phyloP scores from a whole-genome alignment of 2,888 invertebrate genomes.

The Trichopria drosophilae region DNA sequence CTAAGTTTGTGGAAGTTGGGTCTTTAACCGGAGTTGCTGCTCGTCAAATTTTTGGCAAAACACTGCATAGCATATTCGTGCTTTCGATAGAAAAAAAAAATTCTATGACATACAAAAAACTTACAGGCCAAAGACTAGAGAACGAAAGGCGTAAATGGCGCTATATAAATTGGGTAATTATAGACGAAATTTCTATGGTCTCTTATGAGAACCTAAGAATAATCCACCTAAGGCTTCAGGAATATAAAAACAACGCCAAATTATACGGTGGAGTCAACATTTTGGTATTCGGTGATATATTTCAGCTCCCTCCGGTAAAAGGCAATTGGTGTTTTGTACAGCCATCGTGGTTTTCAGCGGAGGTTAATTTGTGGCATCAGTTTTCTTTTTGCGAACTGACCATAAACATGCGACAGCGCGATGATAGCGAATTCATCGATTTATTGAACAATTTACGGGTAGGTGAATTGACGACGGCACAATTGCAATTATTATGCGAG shows the following conservation, averaged over 20 bases:
- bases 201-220: slow-evolving; percentile 36
- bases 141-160: slow-evolving; percentile 34
- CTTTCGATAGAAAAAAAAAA: slow-evolving; percentile 34
- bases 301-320: too few relatives aligned
- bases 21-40: slow-evolving; percentile 47
- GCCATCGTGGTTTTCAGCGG: too few relatives aligned
- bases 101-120: slow-evolving; percentile 24
- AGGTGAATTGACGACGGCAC: slow-evolving; percentile 25
- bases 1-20: slow-evolving; percentile 32
- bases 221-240: too few relatives aligned
- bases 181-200: slow-evolving; percentile 44
- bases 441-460: too few relatives aligned
- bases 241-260: too few relatives aligned
- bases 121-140: slow-evolving; percentile 31
- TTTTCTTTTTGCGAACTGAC: too few relatives aligned
- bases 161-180: slow-evolving; percentile 34
- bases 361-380: too few relatives aligned
- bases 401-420: too few relatives aligned
- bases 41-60: slow-evolving; percentile 26
- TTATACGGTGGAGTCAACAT: too few relatives aligned
- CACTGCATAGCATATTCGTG: slow-evolving; percentile 27
- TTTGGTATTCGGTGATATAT: too few relatives aligned
- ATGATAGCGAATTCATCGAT: too few relatives aligned
- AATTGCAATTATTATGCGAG: slow-evolving; percentile 9
- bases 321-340: too few relatives aligned